phyloP scores from a whole-genome alignment of 1,140 invertebrate species.

The Eufriesea mexicana region DNA sequence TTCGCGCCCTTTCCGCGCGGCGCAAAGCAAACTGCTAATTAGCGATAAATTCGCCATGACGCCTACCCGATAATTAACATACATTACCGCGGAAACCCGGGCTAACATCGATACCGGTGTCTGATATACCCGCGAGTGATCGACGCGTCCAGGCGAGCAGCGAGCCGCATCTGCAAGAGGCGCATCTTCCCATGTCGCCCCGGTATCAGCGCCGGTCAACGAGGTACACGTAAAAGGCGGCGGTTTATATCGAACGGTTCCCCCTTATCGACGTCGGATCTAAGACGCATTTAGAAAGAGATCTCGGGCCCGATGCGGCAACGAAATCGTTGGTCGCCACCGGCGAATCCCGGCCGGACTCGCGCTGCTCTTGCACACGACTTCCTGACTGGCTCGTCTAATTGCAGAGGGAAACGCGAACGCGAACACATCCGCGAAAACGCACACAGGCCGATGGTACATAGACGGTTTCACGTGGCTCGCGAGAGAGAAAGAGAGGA shows the following conservation, averaged over 20 bases:
- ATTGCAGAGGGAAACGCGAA: conserved; percentile 49
- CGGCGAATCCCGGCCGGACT: conserved; percentile 53
- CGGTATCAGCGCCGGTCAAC: neutral
- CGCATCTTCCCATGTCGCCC: conserved; percentile 37
- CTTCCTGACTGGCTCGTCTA: conserved; percentile 67
- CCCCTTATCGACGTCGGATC: conserved; percentile 64
- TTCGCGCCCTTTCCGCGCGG: neutral
- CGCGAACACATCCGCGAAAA: neutral
- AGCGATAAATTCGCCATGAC: neutral
- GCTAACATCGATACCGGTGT: conserved; percentile 8
- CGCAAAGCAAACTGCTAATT: conserved; percentile 1
- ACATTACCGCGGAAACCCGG: conserved; percentile 32
- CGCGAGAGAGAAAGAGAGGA: neutral
- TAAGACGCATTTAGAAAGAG: conserved; percentile 66
- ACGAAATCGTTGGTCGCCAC: conserved; percentile 57
- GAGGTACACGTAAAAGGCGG: conserved; percentile 43
- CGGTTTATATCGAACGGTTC: conserved; percentile 46
- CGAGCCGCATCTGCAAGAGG: neutral
- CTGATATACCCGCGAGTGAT: conserved; percentile 37
- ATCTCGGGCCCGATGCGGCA: conserved; percentile 51
- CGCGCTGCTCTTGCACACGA: conserved; percentile 49
- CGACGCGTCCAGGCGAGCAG: conserved; percentile 25
- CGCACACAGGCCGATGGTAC: neutral
- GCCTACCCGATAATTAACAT: conserved; percentile 38
- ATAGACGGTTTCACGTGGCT: neutral